These are phyloP conservation scores for Eristalis intricaria DNA, from an alignment of 2,888 invertebrate genomes.

Conservation along the genomic window DNA sequence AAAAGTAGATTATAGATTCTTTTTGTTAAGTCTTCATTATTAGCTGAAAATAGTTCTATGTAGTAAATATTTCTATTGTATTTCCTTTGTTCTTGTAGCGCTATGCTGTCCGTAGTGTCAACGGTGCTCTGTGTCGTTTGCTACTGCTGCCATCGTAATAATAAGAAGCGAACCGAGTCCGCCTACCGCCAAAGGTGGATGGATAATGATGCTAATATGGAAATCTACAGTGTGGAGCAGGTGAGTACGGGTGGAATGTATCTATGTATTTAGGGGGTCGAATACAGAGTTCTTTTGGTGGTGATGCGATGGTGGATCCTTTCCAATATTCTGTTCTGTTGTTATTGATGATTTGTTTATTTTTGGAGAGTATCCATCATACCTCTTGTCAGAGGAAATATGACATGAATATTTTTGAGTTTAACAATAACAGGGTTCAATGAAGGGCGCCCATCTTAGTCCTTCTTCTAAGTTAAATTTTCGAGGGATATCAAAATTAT, in stretches of 20 bases:
- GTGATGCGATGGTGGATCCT: not conserved
- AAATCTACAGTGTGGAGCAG: constrained; percentile 81
- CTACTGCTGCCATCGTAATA: constrained; percentile 85
- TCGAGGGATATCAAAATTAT: too few species aligned
- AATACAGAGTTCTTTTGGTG: too few species aligned
- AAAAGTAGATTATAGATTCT: constrained; percentile 42
- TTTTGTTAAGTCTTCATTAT: constrained; percentile 33
- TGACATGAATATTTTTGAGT: not conserved
- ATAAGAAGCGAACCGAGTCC: constrained; percentile 80
- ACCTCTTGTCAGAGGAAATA: not conserved
- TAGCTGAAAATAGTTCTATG: constrained; percentile 28
- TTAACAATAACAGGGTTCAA: not conserved
- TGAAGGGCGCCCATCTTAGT: too few species aligned
- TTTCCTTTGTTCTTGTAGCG: constrained; percentile 82
- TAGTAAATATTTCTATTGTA: constrained; percentile 60
- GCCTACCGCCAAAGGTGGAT: constrained; percentile 81
- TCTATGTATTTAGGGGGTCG: constrained; percentile 3
- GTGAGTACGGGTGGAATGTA: constrained; percentile 74
- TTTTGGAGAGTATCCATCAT: not conserved
- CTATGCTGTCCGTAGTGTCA: constrained; percentile 89
- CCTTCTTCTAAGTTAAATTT: too few species aligned
- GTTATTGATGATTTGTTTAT: not conserved
- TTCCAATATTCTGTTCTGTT: not conserved
- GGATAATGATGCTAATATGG: constrained; percentile 81
- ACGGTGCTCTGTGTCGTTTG: constrained; percentile 89